phyloP scores from a whole-genome alignment of 1,140 invertebrate genomes.

The Brachionus calyciflorus region DNA sequence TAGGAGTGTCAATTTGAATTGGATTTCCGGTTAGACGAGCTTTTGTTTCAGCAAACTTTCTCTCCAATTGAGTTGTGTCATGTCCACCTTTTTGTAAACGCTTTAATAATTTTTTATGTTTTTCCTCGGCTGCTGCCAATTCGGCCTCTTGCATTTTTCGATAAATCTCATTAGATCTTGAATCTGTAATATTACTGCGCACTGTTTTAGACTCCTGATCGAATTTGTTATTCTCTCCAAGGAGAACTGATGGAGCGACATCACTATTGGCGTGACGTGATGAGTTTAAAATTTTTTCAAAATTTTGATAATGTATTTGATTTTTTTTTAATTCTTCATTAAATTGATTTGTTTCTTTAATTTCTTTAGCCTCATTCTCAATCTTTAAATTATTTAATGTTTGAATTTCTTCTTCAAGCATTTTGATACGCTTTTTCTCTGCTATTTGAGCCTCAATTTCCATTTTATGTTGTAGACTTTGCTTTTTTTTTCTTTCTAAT shows the following conservation, averaged over 20 bases:
- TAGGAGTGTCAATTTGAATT: background rate
- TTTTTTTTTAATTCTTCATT: slow-evolving; percentile 51
- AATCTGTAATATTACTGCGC: slow-evolving; percentile 49
- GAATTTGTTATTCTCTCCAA: background rate
- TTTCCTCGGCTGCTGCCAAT: slow-evolving; percentile 54
- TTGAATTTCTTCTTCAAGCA: slow-evolving; percentile 53
- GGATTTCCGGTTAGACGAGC: slow-evolving; percentile 14
- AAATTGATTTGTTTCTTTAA: slow-evolving; percentile 50
- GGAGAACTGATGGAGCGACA: background rate
- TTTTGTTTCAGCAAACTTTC: slow-evolving; percentile 51
- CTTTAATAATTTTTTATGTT: slow-evolving; percentile 53
- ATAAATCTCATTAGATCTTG: slow-evolving; percentile 53
- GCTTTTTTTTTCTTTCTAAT: slow-evolving; percentile 53
- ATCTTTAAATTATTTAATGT: slow-evolving; percentile 56
- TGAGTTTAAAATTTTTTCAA: slow-evolving; percentile 18
- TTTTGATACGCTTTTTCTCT: slow-evolving; percentile 54
- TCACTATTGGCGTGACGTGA: background rate
- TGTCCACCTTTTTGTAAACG: slow-evolving; percentile 56
- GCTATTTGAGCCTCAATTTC: slow-evolving; percentile 57
- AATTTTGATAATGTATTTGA: slow-evolving; percentile 15
- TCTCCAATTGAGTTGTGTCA: slow-evolving; percentile 55
- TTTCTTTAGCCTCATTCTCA: slow-evolving; percentile 53
- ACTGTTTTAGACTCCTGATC: slow-evolving; percentile 49
- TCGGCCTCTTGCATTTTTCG: slow-evolving; percentile 56
- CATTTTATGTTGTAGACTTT: slow-evolving; percentile 55